These are phyloP conservation scores for Sebastolobus alascanus DNA, from an alignment of 2,797 vertebrate species.

Conservation along the genomic window DNA sequence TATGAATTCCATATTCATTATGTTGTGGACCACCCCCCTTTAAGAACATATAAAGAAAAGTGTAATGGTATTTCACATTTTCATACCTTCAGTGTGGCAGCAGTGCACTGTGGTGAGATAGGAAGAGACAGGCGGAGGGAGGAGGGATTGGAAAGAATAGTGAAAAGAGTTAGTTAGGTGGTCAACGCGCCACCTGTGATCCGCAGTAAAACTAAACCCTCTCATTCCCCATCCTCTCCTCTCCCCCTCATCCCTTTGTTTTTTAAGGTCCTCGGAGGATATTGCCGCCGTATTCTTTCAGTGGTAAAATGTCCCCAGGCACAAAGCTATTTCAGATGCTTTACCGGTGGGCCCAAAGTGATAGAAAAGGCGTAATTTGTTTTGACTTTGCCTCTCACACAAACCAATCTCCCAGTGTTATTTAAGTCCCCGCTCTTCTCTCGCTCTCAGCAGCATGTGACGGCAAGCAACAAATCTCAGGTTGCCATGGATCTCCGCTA, in stretches of 20 bases:
- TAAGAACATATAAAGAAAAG: slow-evolving; percentile 3
- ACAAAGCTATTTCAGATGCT: slow-evolving; percentile 84
- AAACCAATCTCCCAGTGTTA: slow-evolving; percentile 84
- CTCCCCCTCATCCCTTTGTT: slow-evolving; percentile 64
- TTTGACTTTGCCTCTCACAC: slow-evolving; percentile 84
- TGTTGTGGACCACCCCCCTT: slow-evolving; percentile 7
- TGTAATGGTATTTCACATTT: slow-evolving; percentile 45
- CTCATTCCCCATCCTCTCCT: slow-evolving; percentile 61
- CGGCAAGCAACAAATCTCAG: slow-evolving; percentile 82
- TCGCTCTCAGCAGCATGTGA: slow-evolving; percentile 78
- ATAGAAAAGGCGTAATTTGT: slow-evolving; percentile 86
- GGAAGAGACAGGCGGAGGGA: slow-evolving; percentile 59
- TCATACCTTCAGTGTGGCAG: slow-evolving; percentile 50
- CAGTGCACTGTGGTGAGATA: slow-evolving; percentile 44
- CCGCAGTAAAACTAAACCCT: slow-evolving; percentile 69
- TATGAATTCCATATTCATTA: slow-evolving; percentile 69
- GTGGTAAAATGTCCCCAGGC: slow-evolving; percentile 81
- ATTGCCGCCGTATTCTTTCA: slow-evolving; percentile 78
- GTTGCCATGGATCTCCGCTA: slow-evolving; percentile 82
- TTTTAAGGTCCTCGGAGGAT: slow-evolving; percentile 74
- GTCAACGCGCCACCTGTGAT: slow-evolving; percentile 78
- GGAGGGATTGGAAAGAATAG: slow-evolving; percentile 47
- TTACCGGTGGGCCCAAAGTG: slow-evolving; percentile 79
- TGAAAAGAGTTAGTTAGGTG: slow-evolving; percentile 76
- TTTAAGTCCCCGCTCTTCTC: slow-evolving; percentile 79